A percentile compares a stretch with the other conserved stretches of the same genome.
These are phyloP conservation scores for Paragorgia papillata DNA, from an alignment of 92 coral and sea anemone species.

Conservation along the genomic window DNA sequence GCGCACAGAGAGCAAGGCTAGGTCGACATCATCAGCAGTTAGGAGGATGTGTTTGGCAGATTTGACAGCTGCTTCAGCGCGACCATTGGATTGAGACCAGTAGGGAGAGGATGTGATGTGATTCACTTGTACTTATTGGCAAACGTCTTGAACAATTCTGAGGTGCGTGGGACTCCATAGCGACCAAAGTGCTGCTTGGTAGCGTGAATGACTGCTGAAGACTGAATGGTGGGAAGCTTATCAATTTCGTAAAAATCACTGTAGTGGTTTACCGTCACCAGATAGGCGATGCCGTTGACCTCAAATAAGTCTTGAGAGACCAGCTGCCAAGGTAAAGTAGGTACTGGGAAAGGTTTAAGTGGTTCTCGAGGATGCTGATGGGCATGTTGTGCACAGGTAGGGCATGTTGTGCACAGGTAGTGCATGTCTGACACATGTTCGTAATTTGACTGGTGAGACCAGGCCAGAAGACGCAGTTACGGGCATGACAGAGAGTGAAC, in stretches of 20 bases:
- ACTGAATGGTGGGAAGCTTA: constrained; percentile 48
- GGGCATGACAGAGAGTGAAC: constrained; percentile 21
- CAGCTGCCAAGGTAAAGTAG: constrained; percentile 65
- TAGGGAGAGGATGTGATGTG: constrained; percentile 59
- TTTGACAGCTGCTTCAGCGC: constrained; percentile 64
- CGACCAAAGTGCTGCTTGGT: constrained; percentile 54
- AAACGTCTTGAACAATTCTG: constrained; percentile 56
- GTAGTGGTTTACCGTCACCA: constrained; percentile 64
- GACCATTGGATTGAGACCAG: constrained; percentile 62
- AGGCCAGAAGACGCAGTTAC: constrained; percentile 65
- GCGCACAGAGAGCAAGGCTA: constrained; percentile 47
- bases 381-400: constrained; percentile 60
- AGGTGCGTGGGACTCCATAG: constrained; percentile 54
- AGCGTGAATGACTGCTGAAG: constrained; percentile 57
- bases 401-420: constrained; percentile 25
- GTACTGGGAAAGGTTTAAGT: constrained; percentile 56
- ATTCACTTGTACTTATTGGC: constrained; percentile 48
- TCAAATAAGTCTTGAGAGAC: constrained; percentile 63
- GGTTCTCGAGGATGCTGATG: constrained; percentile 61
- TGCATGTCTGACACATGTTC: constrained; percentile 56
- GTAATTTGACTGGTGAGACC: constrained; percentile 55
- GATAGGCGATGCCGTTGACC: constrained; percentile 52
- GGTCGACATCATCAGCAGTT: constrained; percentile 62
- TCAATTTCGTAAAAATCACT: constrained; percentile 64
- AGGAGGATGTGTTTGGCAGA: constrained; percentile 63